Conservation (phyloP, 2,888 invertebrate species). For the Drosophila buzzatii region DNA sequence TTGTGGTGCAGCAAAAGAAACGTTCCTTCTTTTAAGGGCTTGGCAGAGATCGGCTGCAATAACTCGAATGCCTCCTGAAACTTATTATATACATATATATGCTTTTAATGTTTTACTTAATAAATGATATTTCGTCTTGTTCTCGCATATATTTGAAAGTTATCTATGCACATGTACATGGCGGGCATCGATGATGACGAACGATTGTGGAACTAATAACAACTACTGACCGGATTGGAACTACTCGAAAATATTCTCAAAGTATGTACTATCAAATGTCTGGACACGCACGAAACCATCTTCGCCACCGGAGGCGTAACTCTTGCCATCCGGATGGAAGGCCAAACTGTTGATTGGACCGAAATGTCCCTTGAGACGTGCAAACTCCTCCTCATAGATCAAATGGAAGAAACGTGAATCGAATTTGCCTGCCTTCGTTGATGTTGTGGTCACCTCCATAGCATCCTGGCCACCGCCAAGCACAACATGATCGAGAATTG, state of each 20-base stretch:
- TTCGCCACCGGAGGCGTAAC: slow-evolving; percentile 98
- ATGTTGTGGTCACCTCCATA: slow-evolving; percentile 98
- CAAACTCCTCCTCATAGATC: slow-evolving; percentile 98
- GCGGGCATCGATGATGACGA: slow-evolving; percentile 17
- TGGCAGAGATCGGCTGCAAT: slow-evolving; percentile 1
- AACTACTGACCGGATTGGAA: slow-evolving; percentile 33
- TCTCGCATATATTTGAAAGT: slow-evolving; percentile 79
- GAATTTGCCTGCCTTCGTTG: slow-evolving; percentile 97
- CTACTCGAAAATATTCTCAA: slow-evolving; percentile 87
- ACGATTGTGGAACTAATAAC: slow-evolving; percentile 47
- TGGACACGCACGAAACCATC: slow-evolving; percentile 99
- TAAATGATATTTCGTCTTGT: slow-evolving; percentile 74
- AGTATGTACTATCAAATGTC: slow-evolving; percentile 97
- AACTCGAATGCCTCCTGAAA: slow-evolving; percentile 50
- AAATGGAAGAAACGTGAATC: slow-evolving; percentile 97
- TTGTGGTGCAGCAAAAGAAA: slow-evolving; percentile 78
- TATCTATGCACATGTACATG: slow-evolving; percentile 75
- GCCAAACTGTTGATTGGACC: slow-evolving; percentile 99
- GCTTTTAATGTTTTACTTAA: slow-evolving; percentile 51
- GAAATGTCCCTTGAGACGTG: slow-evolving; percentile 99
- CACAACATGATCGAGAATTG: slow-evolving; percentile 97
- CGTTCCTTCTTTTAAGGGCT: slow-evolving; percentile 75
- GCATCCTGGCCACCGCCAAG: slow-evolving; percentile 99
- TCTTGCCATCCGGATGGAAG: slow-evolving; percentile 99
- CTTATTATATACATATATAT: slow-evolving; percentile 29